Evolutionary conservation across 37 sponge, comb jelly and placozoan species (phyloP), one percentile per base, ranked within the genome.

Genomic region (Axinella damicornis): DNA sequence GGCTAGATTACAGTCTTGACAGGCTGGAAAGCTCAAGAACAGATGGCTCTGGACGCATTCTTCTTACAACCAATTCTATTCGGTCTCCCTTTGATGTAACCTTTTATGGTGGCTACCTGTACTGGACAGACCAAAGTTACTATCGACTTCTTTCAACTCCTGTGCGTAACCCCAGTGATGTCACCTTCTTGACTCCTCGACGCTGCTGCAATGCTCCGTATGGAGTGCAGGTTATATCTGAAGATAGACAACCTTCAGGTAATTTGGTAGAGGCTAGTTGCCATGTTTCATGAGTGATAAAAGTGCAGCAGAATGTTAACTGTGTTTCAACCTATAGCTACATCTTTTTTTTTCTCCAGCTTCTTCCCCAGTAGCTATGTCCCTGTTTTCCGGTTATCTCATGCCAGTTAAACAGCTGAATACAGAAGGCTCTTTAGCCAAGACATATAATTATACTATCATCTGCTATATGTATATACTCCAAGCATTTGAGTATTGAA

Each of bases 1-100:
- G 87, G 87, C 36, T 74, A 4, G 94, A 94, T 40, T 25, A 27
- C 6, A 65, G 39, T 2, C 19, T 35, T 6, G 58, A 76, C 22
- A 32, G 60, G 58, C 56, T 76, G 27, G 60, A 57, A 9, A 35
- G 33, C 6, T 57, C 38, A 18, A 35, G 58, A 33, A 2, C 32
- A 17, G 60, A 56, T 18, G 38, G 35, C 5, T 21, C 38, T 22
- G 19, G 31, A 32, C 60, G 77, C 33, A 56, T 21, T 33, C 17
- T 76, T 28, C 58, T 76, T 18, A 68, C 70, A 28, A 80, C 69
- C 27, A n/a, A n/a, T n/a, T 53, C 74, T 22, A 6, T 39, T 9
- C 30, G 25, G 41, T 39, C 65, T 64, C 35, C 63, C 31, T 79
- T 52, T n/a, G 65, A 53, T 9, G 36, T 79, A 5, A 53, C 56